A percentile compares a stretch with the other conserved stretches of the same genome.
Conservation (phyloP, 2,113 vertebrate genomes). For the Rhinichthys klamathensis region DNA sequence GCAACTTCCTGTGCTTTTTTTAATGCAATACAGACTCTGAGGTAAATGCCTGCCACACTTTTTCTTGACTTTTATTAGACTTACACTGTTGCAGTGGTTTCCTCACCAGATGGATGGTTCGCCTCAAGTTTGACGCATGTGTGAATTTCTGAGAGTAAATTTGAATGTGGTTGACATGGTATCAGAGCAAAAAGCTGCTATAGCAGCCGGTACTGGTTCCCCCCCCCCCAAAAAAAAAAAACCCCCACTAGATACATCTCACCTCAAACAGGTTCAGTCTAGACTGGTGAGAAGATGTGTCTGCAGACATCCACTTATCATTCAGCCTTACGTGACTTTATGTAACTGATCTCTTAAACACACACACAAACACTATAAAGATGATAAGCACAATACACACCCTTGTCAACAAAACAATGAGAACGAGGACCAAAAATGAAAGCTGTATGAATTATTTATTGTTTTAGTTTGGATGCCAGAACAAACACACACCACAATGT, state of each 20-base stretch:
- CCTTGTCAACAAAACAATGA: not conserved
- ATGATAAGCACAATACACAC: not conserved
- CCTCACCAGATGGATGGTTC: not conserved
- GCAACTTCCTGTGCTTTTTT: conserved; percentile 10
- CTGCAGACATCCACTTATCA: not conserved
- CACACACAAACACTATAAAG: not conserved
- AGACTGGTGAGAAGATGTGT: not conserved
- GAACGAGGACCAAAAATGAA: not conserved
- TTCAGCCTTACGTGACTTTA: not conserved
- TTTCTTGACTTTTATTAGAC: not conserved
- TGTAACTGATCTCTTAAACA: not conserved
- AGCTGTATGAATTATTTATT: not conserved
- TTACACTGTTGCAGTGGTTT: not conserved
- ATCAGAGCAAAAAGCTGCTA: not conserved
- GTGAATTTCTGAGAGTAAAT: not conserved
- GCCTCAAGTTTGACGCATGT: not conserved
- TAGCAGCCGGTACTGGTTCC: not conserved
- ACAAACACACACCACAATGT: not conserved
- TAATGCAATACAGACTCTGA: not conserved
- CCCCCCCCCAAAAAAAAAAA: not conserved
- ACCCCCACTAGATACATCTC: not conserved
- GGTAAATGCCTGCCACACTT: not conserved
- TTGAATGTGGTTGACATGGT: not conserved
- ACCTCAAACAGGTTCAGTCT: not conserved
- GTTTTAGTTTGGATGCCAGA: not conserved